A percentile compares a stretch with the other conserved stretches of the same genome.
These are phyloP conservation scores for Drosophila austrosaltans DNA, from an alignment of 2,888 invertebrate genomes.

Conservation along the genomic window DNA sequence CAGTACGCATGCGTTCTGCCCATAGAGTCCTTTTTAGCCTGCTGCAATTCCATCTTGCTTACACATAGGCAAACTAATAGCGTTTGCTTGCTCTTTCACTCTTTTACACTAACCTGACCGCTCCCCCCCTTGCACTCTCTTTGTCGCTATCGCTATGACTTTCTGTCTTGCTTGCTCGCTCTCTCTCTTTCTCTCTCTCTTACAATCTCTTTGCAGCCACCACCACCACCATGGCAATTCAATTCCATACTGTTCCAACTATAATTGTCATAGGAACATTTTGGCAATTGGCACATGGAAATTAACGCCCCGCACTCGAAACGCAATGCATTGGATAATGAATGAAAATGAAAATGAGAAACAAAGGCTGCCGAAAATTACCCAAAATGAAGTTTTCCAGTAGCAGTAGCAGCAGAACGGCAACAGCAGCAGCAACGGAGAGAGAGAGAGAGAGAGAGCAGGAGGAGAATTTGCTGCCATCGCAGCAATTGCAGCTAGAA, in stretches of 20 bases:
- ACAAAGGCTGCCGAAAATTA: constrained; percentile 74
- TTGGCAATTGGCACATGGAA: constrained; percentile 64
- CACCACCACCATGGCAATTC: constrained; percentile 43
- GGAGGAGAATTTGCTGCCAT: constrained; percentile 21
- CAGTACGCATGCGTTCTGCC: constrained; percentile 58
- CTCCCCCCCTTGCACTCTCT: neutral
- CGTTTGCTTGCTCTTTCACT: constrained; percentile 16
- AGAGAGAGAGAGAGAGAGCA: neutral
- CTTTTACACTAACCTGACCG: constrained; percentile 18
- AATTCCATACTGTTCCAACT: constrained; percentile 43
- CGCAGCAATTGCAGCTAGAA: constrained; percentile 43
- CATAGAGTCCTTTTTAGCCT: neutral
- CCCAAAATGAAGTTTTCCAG: constrained; percentile 76
- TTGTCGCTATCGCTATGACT: neutral
- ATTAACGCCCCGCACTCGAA: constrained; percentile 65
- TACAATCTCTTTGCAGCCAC: neutral
- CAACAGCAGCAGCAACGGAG: constrained; percentile 27
- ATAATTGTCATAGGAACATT: constrained; percentile 66
- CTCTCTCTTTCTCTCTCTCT: neutral
- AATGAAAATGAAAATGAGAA: constrained; percentile 77
- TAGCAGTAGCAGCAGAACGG: constrained; percentile 29
- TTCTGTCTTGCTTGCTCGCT: neutral
- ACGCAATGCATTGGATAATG: constrained; percentile 57
- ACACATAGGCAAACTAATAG: neutral
- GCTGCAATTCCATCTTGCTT: constrained; percentile 19